Evolutionary conservation across 2,113 vertebrate genomes (phyloP).

Genomic region (Elaphurus davidianus): DNA sequence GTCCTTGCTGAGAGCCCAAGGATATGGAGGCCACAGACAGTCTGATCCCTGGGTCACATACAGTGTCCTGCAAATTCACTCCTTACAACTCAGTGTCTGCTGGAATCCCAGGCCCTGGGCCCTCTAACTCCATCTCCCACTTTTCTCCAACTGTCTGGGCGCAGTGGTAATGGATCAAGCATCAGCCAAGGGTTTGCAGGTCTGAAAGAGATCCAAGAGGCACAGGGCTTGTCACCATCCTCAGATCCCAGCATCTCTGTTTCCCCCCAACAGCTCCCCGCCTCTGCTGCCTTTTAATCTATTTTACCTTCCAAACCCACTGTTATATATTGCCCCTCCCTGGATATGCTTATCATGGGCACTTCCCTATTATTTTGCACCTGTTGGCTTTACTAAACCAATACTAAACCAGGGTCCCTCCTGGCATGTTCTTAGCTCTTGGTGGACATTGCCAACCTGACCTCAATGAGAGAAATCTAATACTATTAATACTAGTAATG

Average conservation of each 20-base stretch:
- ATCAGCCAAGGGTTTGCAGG: slow-evolving; percentile 61
- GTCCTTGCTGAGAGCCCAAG: background rate
- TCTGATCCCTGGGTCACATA: background rate
- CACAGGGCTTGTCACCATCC: background rate
- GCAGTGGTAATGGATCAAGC: background rate
- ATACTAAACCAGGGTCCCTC: background rate
- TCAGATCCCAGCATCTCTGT: background rate
- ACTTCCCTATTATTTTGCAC: background rate
- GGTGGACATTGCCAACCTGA: background rate
- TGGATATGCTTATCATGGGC: accelerated
- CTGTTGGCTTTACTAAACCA: background rate
- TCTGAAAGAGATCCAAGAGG: slow-evolving; percentile 66
- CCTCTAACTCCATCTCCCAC: background rate
- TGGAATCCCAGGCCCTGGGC: background rate
- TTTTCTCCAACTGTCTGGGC: background rate
- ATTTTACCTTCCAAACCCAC: background rate
- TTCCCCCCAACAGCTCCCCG: background rate
- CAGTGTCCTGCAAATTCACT: background rate
- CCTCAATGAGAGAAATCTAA: background rate
- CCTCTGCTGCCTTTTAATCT: background rate
- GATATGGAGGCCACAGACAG: background rate
- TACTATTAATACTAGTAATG: background rate
- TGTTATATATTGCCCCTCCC: background rate
- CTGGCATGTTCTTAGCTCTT: background rate
- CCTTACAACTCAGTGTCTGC: background rate